Evolutionary conservation across 2,888 invertebrate species (phyloP).

Genomic region (Leptopterna dolabrata): DNA sequence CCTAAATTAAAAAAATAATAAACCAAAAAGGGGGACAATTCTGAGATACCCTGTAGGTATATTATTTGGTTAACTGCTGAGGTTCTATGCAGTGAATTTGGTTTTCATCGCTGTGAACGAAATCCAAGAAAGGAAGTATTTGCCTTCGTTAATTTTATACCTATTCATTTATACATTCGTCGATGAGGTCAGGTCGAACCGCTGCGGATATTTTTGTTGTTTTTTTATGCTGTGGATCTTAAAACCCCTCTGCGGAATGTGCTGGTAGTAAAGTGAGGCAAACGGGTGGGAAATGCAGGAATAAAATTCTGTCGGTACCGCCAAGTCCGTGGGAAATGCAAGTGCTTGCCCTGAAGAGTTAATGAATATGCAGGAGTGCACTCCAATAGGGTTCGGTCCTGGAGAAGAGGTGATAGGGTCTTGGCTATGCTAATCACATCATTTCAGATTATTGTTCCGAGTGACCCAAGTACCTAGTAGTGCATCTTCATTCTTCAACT

Average conservation of each 20-base stretch:
- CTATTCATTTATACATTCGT: too few species aligned
- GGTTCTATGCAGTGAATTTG: too few species aligned
- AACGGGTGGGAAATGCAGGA: not conserved
- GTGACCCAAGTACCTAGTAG: not conserved
- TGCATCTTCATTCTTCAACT: not conserved
- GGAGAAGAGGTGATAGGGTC: not conserved
- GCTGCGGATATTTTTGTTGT: too few species aligned
- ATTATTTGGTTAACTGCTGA: too few species aligned
- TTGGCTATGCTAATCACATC: slow-evolving; percentile 14
- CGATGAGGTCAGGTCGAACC: too few species aligned
- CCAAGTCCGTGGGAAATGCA: slow-evolving; percentile 7
- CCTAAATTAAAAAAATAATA: too few species aligned
- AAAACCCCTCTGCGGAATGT: not conserved
- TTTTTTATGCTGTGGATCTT: too few species aligned
- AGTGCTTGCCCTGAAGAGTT: slow-evolving; percentile 32
- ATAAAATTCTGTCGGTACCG: slow-evolving; percentile 17
- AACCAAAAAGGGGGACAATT: too few species aligned
- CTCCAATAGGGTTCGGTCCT: slow-evolving; percentile 20
- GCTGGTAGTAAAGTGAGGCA: not conserved
- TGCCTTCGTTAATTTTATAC: too few species aligned
- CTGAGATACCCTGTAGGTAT: too few species aligned
- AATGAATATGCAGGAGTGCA: slow-evolving; percentile 50
- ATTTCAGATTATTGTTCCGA: not conserved
- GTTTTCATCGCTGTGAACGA: too few species aligned
- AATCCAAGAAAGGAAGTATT: too few species aligned